phyloP scores from a whole-genome alignment of 2,888 invertebrate species.

The Dynastes tityus region DNA sequence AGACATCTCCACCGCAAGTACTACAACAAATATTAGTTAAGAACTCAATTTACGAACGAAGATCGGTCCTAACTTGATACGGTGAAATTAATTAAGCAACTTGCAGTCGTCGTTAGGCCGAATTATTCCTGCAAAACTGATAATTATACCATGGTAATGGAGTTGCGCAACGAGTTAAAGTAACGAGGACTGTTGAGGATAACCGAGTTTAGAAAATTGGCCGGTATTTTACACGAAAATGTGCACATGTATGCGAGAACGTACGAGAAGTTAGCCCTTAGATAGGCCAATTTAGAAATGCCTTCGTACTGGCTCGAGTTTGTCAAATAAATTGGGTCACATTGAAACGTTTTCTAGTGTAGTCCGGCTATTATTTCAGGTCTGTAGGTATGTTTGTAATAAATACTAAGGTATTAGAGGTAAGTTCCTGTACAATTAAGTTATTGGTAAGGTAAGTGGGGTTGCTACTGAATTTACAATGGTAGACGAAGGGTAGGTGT shows the following conservation, averaged over 20 bases:
- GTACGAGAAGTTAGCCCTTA: neutral
- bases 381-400: too few species aligned
- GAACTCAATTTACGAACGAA: neutral
- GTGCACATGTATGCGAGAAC: neutral
- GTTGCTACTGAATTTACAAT: too few species aligned
- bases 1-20: too few species aligned
- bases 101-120: neutral
- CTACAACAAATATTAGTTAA: too few species aligned
- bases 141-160: conserved; percentile 16
- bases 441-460: too few species aligned
- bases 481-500: too few species aligned
- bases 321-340: conserved; percentile 5
- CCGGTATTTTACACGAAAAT: conserved; percentile 5
- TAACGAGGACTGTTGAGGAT: conserved; percentile 20
- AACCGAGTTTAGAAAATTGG: conserved; percentile 29
- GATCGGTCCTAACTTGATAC: conserved; percentile 1
- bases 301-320: neutral
- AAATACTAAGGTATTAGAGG: too few species aligned
- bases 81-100: conserved; percentile 1
- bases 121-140: conserved; percentile 25
- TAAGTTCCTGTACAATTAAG: too few species aligned
- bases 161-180: conserved; percentile 25
- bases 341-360: neutral
- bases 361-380: neutral
- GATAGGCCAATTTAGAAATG: neutral